phyloP scores from a whole-genome alignment of 2,797 vertebrate genomes.

The Acipenser ruthenus region DNA sequence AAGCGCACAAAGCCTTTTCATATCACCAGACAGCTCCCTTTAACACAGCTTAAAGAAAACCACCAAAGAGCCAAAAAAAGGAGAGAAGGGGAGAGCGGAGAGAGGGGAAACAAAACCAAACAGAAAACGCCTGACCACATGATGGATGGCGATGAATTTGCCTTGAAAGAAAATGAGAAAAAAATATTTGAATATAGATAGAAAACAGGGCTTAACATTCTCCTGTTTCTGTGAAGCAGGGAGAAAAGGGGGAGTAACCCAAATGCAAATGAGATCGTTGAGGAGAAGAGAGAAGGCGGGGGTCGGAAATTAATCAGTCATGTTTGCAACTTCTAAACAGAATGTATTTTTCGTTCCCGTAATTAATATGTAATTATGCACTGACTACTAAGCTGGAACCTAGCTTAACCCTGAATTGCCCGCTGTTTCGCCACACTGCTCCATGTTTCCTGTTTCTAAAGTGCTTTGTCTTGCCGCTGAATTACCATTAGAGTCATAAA shows the following conservation, averaged over 20 bases:
- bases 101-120: conserved; percentile 16
- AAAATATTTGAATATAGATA: conserved; percentile 24
- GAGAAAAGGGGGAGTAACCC: conserved; percentile 3
- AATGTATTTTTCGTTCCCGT: neutral
- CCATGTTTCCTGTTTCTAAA: neutral
- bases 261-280: neutral
- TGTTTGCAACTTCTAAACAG: neutral
- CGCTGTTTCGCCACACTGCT: neutral
- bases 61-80: conserved; percentile 48
- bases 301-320: conserved; percentile 1
- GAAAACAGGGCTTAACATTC: conserved; percentile 16
- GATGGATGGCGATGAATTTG: conserved; percentile 32
- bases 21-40: conserved; percentile 61
- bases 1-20: conserved; percentile 30
- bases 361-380: conserved; percentile 11
- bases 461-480: neutral
- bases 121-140: conserved; percentile 34
- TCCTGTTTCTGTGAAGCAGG: conserved; percentile 1
- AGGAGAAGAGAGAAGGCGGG: conserved; percentile 9
- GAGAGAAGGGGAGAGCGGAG: conserved; percentile 32
- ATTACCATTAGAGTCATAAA: too few relatives aligned
- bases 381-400: neutral
- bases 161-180: conserved; percentile 7
- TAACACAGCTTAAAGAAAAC: conserved; percentile 63
- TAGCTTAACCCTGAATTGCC: neutral